Evolutionary conservation across 2,113 vertebrate species (phyloP), one percentile per base, ranked within the genome.

Genomic region (Canis aureus): DNA sequence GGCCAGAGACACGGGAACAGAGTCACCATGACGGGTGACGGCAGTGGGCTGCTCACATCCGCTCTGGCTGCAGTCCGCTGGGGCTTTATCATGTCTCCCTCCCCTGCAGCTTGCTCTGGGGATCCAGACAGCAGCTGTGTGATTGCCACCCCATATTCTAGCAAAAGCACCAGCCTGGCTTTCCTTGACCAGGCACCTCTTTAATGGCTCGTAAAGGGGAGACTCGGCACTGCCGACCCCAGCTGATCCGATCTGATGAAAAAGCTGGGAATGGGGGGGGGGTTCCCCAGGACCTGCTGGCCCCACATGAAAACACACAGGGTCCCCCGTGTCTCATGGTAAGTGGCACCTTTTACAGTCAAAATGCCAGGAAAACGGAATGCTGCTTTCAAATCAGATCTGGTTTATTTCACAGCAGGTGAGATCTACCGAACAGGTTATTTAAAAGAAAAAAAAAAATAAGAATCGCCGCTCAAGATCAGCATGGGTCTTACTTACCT

Each of bases 361-460:
- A 80, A 69, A 76, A 86, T 49, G 43, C 79, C 93, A 89, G 67
- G 78, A 91, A 29, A 80, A 91, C 89, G 8, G 57, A 80, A 22
- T 13, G 51, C 20, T 84, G 22, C 59, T 95, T 89, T 53, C 11
- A 15, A 12, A 86, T 10, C 6, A 53, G 89, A 95, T 88, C 95
- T 32, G 1, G 57, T 97, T 91, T 53, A 79, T 97, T 95, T 86
- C 89, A 95, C 93, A 96, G 93, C 94, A 95, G 94, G 92, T 94
- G 60, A 74, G 13, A 17, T 0, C 11, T 11, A 76, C 90, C 29
- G 78, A 97, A 64, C 53, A 95, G 0, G n/a, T 51, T 51, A 43
- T 94, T 35, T 6, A 29, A 9, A 27, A 7, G 16, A 51, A 78
- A 12, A 74, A 15, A 43, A 25, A 17, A 91, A 95, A 66, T 2